phyloP scores from a whole-genome alignment of 1,140 invertebrate species.

The Dryas iulia region DNA sequence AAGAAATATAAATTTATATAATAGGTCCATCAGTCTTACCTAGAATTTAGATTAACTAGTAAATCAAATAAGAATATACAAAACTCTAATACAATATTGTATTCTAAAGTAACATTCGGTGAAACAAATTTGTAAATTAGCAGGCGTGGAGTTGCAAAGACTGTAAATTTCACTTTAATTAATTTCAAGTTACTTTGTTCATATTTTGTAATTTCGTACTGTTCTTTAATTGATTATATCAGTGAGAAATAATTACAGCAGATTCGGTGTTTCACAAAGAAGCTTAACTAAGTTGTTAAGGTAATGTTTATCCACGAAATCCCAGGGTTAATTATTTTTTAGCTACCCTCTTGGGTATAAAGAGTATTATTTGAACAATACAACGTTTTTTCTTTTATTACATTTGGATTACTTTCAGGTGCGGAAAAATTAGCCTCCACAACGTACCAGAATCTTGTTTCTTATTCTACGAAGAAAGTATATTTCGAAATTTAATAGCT shows the following conservation, averaged over 20 bases:
- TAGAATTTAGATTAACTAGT: background rate
- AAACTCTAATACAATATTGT: background rate
- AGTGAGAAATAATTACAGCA: background rate
- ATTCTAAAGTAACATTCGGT: background rate
- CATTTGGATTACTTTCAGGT: constrained; percentile 3
- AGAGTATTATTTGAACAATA: background rate
- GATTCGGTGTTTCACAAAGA: background rate
- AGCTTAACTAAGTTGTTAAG: background rate
- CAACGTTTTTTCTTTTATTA: background rate
- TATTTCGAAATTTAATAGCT: constrained; percentile 26
- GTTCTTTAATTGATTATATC: background rate
- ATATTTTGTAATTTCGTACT: background rate
- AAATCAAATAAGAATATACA: background rate
- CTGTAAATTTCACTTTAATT: background rate
- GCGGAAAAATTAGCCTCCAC: background rate
- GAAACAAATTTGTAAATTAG: background rate
- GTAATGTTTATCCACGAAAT: background rate
- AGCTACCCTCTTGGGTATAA: background rate
- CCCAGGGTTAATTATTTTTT: background rate
- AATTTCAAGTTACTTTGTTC: background rate
- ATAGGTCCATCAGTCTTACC: background rate
- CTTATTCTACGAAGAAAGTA: constrained; percentile 13
- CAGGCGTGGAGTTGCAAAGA: background rate
- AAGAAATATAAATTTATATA: background rate
- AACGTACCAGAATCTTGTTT: constrained; percentile 24